Base-by-base conservation (phyloP, 2,888 invertebrate species). In the Meiosimyza platycephala region DNA sequence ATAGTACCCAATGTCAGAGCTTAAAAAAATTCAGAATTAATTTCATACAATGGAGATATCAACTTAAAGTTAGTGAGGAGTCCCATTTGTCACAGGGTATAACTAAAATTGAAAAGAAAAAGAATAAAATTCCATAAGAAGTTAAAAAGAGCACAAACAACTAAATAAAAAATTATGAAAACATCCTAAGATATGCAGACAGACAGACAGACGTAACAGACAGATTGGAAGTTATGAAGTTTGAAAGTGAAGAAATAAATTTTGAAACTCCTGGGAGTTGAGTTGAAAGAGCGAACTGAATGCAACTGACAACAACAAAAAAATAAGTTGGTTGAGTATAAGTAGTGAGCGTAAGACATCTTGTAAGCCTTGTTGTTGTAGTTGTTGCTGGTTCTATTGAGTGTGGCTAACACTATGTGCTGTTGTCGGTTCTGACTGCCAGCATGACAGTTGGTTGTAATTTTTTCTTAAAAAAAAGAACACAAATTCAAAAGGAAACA, bases 11-110 rank as follows among this genome's bases (percentile, higher is more conserved):
- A 57, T 3, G 22, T 57, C 3, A 57, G 18, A 57, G 7, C 2
- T 13, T 7, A 9, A 40, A 40, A 40, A 40, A 40, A 40, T 63
- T 16, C 48, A 16, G 16, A 63, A 63, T 63, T 63, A 63, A 63
- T 63, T 47, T 47, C 47, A 63, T 50, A 18, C 50, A n/a, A 64
- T 64, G 51, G 51, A 64, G 64, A 51, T 50, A 64, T 64, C 64
- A 64, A 51, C 50, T 51, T 13, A 22, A 11, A 28, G 64, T 64
- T 64, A 6, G 18, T 50, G 18, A 13, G 51, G 22, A 40, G 40
- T 40, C 50, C 12, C 50, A 13, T 50, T 48, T 48, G 28, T 48
- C 15, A 33, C n/a, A 15, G n/a, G 16, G 62, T 15, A 12, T n/a
- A 13, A 18, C 63, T 47, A 47, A 47, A 62, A 15, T n/a, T 47